phyloP scores from a whole-genome alignment of 2,888 invertebrate genomes.

The Pegoplata infirma region DNA sequence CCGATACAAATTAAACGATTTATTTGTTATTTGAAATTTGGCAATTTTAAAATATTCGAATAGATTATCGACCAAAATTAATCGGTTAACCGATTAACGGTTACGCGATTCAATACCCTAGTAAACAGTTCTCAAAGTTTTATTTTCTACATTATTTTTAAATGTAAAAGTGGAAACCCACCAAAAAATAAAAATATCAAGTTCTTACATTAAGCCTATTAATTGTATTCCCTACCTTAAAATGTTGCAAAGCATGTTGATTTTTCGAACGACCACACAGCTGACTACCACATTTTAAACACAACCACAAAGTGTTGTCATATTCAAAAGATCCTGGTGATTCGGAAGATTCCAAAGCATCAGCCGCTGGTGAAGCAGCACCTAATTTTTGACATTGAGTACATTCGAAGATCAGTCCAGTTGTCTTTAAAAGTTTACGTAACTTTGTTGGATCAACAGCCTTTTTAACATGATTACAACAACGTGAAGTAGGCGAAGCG shows the following conservation, averaged over 20 bases:
- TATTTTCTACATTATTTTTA: no score
- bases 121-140: no score
- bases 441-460: constrained; percentile 83
- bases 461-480: constrained; percentile 85
- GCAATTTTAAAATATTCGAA: no score
- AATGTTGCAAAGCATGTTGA: constrained; percentile 87
- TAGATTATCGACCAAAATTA: no score
- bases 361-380: constrained; percentile 78
- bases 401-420: constrained; percentile 80
- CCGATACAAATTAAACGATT: no score
- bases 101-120: no score
- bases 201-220: no score
- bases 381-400: constrained; percentile 80
- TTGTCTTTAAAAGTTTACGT: constrained; percentile 80
- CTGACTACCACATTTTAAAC: constrained; percentile 88
- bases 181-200: no score
- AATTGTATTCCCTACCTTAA: constrained; percentile 79
- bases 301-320: constrained; percentile 85
- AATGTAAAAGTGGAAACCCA: no score
- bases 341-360: constrained; percentile 17
- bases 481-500: constrained; percentile 71
- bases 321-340: constrained; percentile 75
- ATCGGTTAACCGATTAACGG: no score
- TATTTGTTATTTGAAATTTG: no score
- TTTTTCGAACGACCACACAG: constrained; percentile 85